phyloP scores from a whole-genome alignment of 2,797 vertebrate species.

The Champsocephalus esox region DNA sequence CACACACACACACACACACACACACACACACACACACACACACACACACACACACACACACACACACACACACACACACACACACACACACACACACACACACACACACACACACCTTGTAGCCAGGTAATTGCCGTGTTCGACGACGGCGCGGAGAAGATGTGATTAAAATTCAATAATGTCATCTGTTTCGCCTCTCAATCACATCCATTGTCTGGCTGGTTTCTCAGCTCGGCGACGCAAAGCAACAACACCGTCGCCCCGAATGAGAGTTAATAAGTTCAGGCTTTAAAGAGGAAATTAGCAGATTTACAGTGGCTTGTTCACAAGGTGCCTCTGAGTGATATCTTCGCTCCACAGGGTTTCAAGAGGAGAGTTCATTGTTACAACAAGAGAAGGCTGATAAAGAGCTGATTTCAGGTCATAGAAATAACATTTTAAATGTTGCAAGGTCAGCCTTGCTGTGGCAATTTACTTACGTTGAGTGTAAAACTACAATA shows the following conservation, averaged over 20 bases:
- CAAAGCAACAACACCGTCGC: conserved; percentile 69
- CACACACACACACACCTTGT: conserved; percentile 39
- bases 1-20: conserved; percentile 24
- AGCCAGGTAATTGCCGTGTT: conserved; percentile 82
- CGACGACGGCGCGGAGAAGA: conserved; percentile 66
- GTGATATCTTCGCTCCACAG: conserved; percentile 41
- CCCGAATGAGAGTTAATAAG: conserved; percentile 72
- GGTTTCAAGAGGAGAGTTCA: conserved; percentile 35
- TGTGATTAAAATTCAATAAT: conserved; percentile 85
- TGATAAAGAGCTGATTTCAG: conserved; percentile 36
- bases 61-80: conserved; percentile 20
- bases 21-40: conserved; percentile 31
- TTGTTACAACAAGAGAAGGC: conserved; percentile 39
- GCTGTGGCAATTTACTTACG: neutral
- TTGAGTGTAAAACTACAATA: neutral
- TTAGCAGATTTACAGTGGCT: conserved; percentile 56
- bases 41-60: conserved; percentile 17
- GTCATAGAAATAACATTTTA: conserved; percentile 29
- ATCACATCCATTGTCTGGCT: conserved; percentile 86
- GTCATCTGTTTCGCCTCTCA: conserved; percentile 79
- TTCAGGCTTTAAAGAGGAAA: conserved; percentile 70
- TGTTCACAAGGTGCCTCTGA: conserved; percentile 49
- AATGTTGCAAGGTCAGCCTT: conserved; percentile 10
- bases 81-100: conserved; percentile 31
- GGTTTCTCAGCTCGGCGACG: conserved; percentile 69